Evolutionary conservation across 2,113 vertebrate species (phyloP).

Genomic region (Heterochromis multidens): DNA sequence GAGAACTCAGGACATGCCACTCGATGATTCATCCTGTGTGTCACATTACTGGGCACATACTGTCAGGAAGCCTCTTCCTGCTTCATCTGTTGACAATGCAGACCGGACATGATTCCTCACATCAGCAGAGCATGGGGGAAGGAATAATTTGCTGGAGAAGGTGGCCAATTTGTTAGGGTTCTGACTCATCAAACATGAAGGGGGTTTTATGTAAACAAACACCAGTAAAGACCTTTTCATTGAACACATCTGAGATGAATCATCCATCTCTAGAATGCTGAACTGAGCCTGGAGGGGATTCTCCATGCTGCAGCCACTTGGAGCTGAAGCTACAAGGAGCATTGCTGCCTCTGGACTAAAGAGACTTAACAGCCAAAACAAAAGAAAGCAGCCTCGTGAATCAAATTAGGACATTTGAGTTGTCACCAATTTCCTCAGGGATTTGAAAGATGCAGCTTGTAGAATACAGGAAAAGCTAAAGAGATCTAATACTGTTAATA

Average conservation of each 20-base stretch:
- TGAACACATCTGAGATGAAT: constrained; percentile 66
- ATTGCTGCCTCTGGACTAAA: constrained; percentile 18
- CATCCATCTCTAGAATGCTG: constrained; percentile 30
- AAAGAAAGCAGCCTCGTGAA: background rate
- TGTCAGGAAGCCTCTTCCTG: constrained; percentile 27
- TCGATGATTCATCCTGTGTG: constrained; percentile 50
- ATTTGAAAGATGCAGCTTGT: background rate
- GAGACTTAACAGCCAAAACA: background rate
- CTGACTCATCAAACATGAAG: constrained; percentile 60
- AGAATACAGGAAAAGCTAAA: background rate
- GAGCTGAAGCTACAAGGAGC: constrained; percentile 11
- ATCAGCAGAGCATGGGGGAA: constrained; percentile 19
- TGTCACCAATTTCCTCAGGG: background rate
- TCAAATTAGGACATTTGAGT: background rate
- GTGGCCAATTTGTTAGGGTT: constrained; percentile 53
- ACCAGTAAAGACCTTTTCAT: constrained; percentile 43
- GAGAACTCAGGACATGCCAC: constrained; percentile 42
- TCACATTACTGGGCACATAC: constrained; percentile 29
- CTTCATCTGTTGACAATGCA: background rate
- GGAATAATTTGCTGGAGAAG: constrained; percentile 41
- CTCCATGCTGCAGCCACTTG: background rate
- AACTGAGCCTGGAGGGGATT: constrained; percentile 31
- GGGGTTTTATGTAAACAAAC: constrained; percentile 58
- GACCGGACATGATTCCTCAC: constrained; percentile 45
- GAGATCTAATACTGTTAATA: background rate